These are phyloP conservation scores for Rutilus rutilus DNA, from an alignment of 2,113 vertebrate species.

Conservation along the genomic window DNA sequence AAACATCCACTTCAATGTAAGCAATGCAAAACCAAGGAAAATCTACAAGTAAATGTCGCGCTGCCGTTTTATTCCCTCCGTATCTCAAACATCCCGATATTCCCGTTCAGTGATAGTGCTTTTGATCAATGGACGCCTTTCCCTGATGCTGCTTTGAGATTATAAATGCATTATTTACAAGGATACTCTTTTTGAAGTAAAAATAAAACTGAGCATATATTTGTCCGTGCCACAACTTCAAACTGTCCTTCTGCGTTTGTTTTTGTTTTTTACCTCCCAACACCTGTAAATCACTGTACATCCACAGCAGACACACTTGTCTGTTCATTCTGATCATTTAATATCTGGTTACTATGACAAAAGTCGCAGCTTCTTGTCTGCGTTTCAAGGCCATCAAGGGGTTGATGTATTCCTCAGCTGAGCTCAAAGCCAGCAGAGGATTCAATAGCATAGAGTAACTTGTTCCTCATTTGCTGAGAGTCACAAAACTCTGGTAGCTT, in stretches of 20 bases:
- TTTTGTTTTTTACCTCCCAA: background rate
- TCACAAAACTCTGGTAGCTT: constrained; percentile 97
- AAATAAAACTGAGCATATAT: background rate
- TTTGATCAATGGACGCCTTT: background rate
- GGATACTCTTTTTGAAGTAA: constrained; percentile 33
- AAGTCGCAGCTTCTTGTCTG: background rate
- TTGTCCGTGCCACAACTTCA: constrained; percentile 17
- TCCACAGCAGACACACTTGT: background rate
- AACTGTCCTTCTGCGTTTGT: background rate
- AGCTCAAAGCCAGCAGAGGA: constrained; percentile 97
- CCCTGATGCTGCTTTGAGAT: constrained; percentile 2
- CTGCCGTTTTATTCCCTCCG: background rate
- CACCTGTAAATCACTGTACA: background rate
- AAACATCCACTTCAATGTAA: background rate
- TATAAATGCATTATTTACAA: constrained; percentile 17
- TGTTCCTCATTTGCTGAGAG: constrained; percentile 89
- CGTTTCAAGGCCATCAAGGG: constrained; percentile 1
- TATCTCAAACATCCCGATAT: background rate
- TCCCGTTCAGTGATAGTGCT: constrained; percentile 5
- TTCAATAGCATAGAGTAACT: constrained; percentile 96
- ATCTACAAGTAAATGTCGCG: constrained; percentile 47
- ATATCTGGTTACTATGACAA: background rate
- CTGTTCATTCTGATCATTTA: background rate
- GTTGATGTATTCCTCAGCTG: constrained; percentile 80
- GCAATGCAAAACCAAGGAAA: constrained; percentile 38